phyloP scores from a whole-genome alignment of 2,888 invertebrate species.

The Drosophila hamatofila region DNA sequence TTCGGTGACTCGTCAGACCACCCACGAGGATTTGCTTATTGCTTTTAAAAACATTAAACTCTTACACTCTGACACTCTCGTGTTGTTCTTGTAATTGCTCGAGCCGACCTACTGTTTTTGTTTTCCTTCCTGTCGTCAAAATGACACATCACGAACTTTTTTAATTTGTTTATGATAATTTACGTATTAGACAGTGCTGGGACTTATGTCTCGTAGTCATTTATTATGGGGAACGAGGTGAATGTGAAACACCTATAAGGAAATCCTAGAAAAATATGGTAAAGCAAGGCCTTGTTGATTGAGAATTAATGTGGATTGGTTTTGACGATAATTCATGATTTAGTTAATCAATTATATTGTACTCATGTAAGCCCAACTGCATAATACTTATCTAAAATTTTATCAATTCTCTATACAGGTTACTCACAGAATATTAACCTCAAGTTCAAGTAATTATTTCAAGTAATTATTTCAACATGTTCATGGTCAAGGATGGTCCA shows the following conservation, averaged over 20 bases:
- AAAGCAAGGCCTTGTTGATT: neutral
- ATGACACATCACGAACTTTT: conserved; percentile 80
- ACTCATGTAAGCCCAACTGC: no score
- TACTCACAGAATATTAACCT: no score
- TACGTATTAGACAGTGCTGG: conserved; percentile 64
- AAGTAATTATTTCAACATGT: neutral
- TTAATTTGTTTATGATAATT: conserved; percentile 84
- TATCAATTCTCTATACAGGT: no score
- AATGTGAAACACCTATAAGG: neutral
- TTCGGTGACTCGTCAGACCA: conserved; percentile 54
- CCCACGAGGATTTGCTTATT: conserved; percentile 77
- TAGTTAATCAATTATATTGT: neutral
- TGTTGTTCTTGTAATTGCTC: conserved; percentile 15
- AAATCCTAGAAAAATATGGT: no score
- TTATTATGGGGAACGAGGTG: conserved; percentile 44
- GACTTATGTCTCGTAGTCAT: conserved; percentile 61
- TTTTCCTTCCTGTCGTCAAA: conserved; percentile 52
- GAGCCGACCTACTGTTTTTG: conserved; percentile 6
- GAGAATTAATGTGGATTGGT: neutral
- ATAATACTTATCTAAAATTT: neutral
- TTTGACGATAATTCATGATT: neutral
- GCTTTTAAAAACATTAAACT: conserved; percentile 72
- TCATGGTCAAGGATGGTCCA: neutral
- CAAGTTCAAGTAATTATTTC: no score
- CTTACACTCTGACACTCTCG: conserved; percentile 20